These are phyloP conservation scores for Dusona sp. DNA, from an alignment of 2,888 invertebrate species.

Conservation along the genomic window DNA sequence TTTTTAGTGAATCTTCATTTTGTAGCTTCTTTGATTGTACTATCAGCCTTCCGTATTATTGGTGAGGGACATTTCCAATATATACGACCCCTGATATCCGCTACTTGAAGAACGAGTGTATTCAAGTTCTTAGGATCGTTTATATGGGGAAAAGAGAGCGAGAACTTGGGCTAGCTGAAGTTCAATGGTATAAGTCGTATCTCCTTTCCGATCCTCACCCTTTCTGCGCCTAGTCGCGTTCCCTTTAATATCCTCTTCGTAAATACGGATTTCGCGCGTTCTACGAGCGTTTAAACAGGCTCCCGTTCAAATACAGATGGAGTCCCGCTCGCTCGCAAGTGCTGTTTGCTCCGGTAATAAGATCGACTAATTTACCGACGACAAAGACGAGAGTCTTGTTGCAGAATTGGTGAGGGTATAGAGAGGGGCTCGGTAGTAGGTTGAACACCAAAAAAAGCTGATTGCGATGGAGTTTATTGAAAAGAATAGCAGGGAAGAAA, in stretches of 20 bases:
- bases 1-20: slow-evolving; percentile 4
- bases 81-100: slow-evolving; percentile 25
- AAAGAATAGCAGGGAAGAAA: not conserved
- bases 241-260: slow-evolving; percentile 77
- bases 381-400: slow-evolving; percentile 56
- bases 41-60: not conserved
- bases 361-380: slow-evolving; percentile 82
- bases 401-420: not conserved
- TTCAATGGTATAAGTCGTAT: slow-evolving; percentile 62
- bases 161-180: slow-evolving; percentile 28
- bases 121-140: slow-evolving; percentile 78
- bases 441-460: slow-evolving; percentile 15
- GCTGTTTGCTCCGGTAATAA: slow-evolving; percentile 81
- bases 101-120: slow-evolving; percentile 72
- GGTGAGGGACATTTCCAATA: not conserved
- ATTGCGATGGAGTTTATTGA: not conserved
- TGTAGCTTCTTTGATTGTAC: not conserved
- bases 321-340: slow-evolving; percentile 76
- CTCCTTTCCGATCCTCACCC: slow-evolving; percentile 63
- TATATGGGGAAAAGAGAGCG: slow-evolving; percentile 72
- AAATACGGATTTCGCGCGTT: slow-evolving; percentile 84
- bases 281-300: slow-evolving; percentile 81
- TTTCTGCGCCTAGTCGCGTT: slow-evolving; percentile 21
- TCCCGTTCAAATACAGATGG: slow-evolving; percentile 84
- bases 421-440: not conserved